Base-by-base conservation (phyloP, 2,113 vertebrate species). In the Corvus cornix region DNA sequence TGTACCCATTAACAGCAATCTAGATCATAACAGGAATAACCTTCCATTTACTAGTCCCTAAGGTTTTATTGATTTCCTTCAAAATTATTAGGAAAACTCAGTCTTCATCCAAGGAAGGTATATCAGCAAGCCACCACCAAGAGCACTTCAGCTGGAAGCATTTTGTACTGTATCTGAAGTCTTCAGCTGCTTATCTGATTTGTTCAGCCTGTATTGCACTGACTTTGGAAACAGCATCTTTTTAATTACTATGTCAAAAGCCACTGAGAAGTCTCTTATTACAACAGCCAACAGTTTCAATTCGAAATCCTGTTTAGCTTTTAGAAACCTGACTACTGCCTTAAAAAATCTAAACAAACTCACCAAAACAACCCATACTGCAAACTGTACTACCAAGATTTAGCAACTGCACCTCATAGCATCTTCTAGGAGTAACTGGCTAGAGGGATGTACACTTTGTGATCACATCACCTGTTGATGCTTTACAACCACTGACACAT, bases 111-210 rank as follows among this genome's bases (percentile, higher is more conserved):
- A 60, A 82, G 43, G 67, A 62, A 62, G 6, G 8, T 30, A 77
- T 30, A 56, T 59, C 7, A 7, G 33, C 58, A 78, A 84, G 49
- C 9, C 13, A 60, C 13, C 13, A 60, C 28, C 19, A 59, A 35
- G 6, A 69, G 13, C 6, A 3, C 5, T 46, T 22, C 1, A 0
- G 15, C 3, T 37, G 64, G 16, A 55, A 11, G 13, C 0, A 0
- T 53, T 83, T 58, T 49, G 19, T 46, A 64, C 9, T 16, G 12
- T 16, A 41, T 15, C 11, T n/a, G 33, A 84, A 81, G 68, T 67
- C 28, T 44, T 55, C 62, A 87, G 2, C 1, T 21, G 23, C n/a
- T 28, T 60, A 86, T 24, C 22, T 60, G 69, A 62, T 52, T 70
- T 75, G 17, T 52, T 84, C 66, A 84, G 41, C 11, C 27, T 20